Conservation (phyloP, 2,797 vertebrate genomes). For the Megaceryle alcyon region DNA sequence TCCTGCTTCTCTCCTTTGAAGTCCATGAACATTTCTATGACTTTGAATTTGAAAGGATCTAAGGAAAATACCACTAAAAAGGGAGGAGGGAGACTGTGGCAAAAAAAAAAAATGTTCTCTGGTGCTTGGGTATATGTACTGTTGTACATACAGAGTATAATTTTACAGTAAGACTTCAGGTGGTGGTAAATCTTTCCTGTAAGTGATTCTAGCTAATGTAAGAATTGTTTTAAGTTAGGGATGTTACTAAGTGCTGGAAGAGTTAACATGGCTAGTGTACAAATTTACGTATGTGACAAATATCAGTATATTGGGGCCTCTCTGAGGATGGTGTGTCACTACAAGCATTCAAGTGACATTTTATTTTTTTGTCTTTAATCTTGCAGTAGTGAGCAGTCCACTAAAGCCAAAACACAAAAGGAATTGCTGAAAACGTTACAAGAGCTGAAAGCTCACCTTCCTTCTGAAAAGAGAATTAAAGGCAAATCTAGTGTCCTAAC, state of each 20-base stretch:
- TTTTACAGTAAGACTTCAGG: not conserved
- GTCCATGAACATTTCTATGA: constrained; percentile 45
- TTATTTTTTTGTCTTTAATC: constrained; percentile 29
- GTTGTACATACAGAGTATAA: not conserved
- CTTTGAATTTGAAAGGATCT: constrained; percentile 39
- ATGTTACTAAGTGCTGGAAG: not conserved
- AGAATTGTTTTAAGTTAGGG: not conserved
- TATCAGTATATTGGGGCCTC: not conserved
- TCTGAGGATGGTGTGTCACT: not conserved
- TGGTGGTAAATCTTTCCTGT: constrained; percentile 7
- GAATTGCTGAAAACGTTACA: constrained; percentile 90
- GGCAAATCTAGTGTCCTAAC: constrained; percentile 88
- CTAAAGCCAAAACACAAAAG: constrained; percentile 92
- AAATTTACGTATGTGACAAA: not conserved
- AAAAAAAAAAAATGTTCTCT: not conserved
- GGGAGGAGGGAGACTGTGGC: not conserved
- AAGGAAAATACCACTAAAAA: constrained; percentile 29
- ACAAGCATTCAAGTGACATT: not conserved
- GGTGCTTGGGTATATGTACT: not conserved
- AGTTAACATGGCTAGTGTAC: not conserved
- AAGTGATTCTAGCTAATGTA: not conserved
- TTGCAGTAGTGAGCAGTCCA: constrained; percentile 88
- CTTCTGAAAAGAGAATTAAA: constrained; percentile 87
- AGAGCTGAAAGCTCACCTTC: constrained; percentile 90
- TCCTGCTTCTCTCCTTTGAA: constrained; percentile 55